These are phyloP conservation scores for Vidua macroura DNA, from an alignment of 2,113 vertebrate species.

Conservation along the genomic window DNA sequence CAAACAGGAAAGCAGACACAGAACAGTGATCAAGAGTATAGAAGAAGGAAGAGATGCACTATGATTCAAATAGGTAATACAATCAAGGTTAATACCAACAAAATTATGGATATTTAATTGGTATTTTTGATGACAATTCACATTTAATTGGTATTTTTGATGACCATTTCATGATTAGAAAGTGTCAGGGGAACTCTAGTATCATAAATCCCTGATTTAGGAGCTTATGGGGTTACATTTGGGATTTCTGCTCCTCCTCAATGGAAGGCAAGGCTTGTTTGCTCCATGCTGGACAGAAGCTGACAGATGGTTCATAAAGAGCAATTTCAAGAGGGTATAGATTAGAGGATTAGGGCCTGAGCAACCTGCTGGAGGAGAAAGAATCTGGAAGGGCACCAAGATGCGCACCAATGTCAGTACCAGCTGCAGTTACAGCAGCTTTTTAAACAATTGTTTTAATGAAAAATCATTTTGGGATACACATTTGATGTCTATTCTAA, in stretches of 20 bases:
- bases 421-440: not conserved
- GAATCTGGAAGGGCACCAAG: not conserved
- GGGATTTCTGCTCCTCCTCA: not conserved
- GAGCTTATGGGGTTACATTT: not conserved
- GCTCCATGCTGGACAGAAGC: not conserved
- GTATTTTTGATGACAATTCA: not conserved
- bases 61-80: not conserved
- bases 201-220: not conserved
- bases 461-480: not conserved
- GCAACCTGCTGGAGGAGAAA: not conserved
- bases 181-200: not conserved
- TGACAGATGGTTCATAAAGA: slow-evolving; percentile 3
- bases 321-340: not conserved
- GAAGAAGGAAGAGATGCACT: not conserved
- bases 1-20: not conserved
- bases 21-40: not conserved
- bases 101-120: not conserved
- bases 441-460: slow-evolving; percentile 14
- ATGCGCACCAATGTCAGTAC: not conserved
- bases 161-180: not conserved
- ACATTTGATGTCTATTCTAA: not conserved
- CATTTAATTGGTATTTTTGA: not conserved
- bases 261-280: not conserved
- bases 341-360: not conserved
- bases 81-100: not conserved